Conservation (phyloP, 1,140 invertebrate species). For the Eriosoma lanigerum region DNA sequence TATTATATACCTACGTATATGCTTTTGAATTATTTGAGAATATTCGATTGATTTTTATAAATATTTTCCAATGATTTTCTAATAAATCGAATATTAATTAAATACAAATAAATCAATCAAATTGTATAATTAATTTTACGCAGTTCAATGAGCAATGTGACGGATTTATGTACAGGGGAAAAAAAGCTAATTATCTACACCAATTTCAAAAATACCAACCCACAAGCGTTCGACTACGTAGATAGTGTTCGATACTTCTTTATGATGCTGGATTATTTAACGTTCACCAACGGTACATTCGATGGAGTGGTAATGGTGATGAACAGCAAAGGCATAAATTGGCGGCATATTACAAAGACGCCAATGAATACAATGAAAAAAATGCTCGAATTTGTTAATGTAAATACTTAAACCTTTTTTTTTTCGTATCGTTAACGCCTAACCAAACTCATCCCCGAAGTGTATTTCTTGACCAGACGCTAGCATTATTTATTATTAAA, state of each 20-base stretch:
- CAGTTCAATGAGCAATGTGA: neutral
- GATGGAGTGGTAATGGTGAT: slow-evolving; percentile 1
- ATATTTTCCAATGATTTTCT: too few relatives aligned
- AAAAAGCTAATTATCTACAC: neutral
- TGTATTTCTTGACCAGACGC: too few relatives aligned
- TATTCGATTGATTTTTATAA: too few relatives aligned
- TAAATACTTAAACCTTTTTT: neutral
- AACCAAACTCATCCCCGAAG: too few relatives aligned
- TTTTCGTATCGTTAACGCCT: too few relatives aligned
- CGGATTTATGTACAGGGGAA: neutral
- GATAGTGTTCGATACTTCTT: slow-evolving; percentile 2
- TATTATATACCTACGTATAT: too few relatives aligned
- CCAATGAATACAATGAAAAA: slow-evolving; percentile 20
- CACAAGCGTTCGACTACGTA: neutral
- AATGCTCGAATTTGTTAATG: slow-evolving; percentile 22
- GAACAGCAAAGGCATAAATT: slow-evolving; percentile 7
- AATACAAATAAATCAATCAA: too few relatives aligned
- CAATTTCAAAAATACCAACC: slow-evolving; percentile 18
- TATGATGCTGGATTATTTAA: slow-evolving; percentile 10
- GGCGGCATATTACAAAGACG: slow-evolving; percentile 30
- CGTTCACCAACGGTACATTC: slow-evolving; percentile 5
- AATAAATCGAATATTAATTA: too few relatives aligned
- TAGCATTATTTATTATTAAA: too few relatives aligned
- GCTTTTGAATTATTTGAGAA: too few relatives aligned
- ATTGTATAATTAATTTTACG: neutral